phyloP scores from a whole-genome alignment of 2,888 invertebrate genomes.

The Tillus elongatus region DNA sequence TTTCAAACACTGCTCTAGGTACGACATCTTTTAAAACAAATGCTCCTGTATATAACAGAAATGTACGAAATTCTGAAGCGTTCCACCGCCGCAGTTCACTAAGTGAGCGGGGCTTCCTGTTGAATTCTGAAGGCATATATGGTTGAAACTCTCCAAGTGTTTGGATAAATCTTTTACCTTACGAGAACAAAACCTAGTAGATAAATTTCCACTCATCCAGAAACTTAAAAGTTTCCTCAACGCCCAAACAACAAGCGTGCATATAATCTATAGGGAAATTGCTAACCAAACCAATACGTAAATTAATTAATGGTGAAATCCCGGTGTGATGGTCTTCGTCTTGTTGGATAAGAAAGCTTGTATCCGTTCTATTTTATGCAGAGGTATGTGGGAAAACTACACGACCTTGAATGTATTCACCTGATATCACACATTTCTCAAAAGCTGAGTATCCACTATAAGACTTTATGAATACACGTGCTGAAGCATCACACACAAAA shows the following conservation, averaged over 20 bases:
- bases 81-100: not conserved
- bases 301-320: not conserved
- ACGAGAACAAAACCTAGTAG: not conserved
- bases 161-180: not conserved
- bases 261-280: not conserved
- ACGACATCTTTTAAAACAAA: not conserved
- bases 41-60: not conserved
- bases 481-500: too few relatives aligned
- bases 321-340: slow-evolving; percentile 1
- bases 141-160: not conserved
- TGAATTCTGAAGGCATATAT: not conserved
- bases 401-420: too few relatives aligned
- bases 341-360: too few relatives aligned
- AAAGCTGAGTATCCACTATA: too few relatives aligned
- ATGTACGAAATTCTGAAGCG: not conserved
- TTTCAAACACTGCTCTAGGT: too few relatives aligned
- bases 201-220: not conserved
- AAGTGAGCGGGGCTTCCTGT: not conserved
- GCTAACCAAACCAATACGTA: not conserved
- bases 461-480: too few relatives aligned
- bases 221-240: not conserved
- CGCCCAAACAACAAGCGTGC: not conserved
- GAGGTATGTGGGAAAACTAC: too few relatives aligned
- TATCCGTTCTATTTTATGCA: too few relatives aligned
- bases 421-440: too few relatives aligned